phyloP scores from a whole-genome alignment of 2,797 vertebrate genomes.

The Notoglanidium macrostoma region DNA sequence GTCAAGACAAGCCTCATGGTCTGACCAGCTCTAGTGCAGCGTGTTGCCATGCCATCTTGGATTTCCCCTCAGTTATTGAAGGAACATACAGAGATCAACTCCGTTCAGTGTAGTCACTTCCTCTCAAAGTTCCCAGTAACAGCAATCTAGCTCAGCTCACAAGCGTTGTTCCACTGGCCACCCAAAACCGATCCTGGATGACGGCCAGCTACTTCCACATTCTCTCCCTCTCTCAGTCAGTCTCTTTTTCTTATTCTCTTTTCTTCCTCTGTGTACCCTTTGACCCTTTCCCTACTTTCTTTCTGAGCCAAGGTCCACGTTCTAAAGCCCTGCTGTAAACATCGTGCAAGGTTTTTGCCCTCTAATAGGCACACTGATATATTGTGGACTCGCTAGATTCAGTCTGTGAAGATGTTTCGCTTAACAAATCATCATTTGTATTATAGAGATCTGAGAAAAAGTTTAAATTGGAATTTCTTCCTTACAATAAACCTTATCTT shows the following conservation, averaged over 20 bases:
- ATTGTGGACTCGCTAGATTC: not conserved
- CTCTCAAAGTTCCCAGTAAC: not conserved
- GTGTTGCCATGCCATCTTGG: not conserved
- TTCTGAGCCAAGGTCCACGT: slow-evolving; percentile 20
- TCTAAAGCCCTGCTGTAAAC: slow-evolving; percentile 16
- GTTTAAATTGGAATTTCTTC: not conserved
- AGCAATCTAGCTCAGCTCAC: not conserved
- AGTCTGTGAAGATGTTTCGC: not conserved
- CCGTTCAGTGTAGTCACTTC: not conserved
- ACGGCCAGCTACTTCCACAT: slow-evolving; percentile 15
- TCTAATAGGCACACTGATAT: not conserved
- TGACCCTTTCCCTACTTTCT: slow-evolving; percentile 25
- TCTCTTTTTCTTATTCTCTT: not conserved
- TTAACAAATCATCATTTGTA: not conserved
- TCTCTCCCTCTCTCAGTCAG: slow-evolving; percentile 14
- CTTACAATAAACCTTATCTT: not conserved
- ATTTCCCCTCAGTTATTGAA: not conserved
- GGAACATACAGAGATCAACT: not conserved
- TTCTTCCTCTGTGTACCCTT: slow-evolving; percentile 23
- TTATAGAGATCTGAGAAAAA: not conserved
- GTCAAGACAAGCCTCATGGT: slow-evolving; percentile 15
- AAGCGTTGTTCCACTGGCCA: slow-evolving; percentile 17
- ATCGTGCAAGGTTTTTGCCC: slow-evolving; percentile 12
- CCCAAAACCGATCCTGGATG: slow-evolving; percentile 28
- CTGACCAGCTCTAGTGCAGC: not conserved